Base-by-base conservation (phyloP, 2,113 vertebrate genomes). In the Scortum barcoo region DNA sequence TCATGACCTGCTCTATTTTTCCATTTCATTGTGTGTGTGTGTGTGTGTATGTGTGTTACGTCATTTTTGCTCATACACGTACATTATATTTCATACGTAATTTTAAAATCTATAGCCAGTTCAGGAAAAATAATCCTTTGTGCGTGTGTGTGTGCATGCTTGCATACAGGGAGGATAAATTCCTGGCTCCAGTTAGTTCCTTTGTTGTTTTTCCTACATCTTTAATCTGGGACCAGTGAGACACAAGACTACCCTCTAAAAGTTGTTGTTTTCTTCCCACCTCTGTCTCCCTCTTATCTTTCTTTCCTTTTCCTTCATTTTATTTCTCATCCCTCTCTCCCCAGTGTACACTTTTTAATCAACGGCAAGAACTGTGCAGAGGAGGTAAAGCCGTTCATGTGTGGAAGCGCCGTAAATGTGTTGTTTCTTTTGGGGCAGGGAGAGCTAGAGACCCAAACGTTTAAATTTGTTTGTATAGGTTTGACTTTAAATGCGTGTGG, bases 281-380 rank as follows among this genome's bases (percentile, higher is more conserved):
- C 19, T 44, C 28, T n/a, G n/a, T 48, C 50, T 13, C 2, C 12
- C 0, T 8, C 36, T 22, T 48, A 24, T 48, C 20, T 54, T 8
- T 42, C 46, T 65, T 61, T 24, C 53, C 22, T 20, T 78, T 67
- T 22, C 24, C 76, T 66, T 70, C 5, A 28, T 63, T 86, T 81
- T 61, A 76, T 46, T 68, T 51, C 11, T 58, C 33, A 58, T 81
- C 70, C 51, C 38, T 82, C 8, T 67, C 36, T 76, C 79, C 74
- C 80, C 63, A 50, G 81, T 85, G 86, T 36, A 61, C 62, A 65
- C 65, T 72, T 81, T 90, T 87, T 88, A 89, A 93, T 91, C 90
- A 89, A 74, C 84, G 75, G 44, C 53, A 60, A 81, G 50, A 79
- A 50, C 26, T 62, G 72, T 81, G 78, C 74, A 61, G 48, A 68